phyloP scores from a whole-genome alignment of 2,113 vertebrate genomes.

The Scartelaos histophorus region DNA sequence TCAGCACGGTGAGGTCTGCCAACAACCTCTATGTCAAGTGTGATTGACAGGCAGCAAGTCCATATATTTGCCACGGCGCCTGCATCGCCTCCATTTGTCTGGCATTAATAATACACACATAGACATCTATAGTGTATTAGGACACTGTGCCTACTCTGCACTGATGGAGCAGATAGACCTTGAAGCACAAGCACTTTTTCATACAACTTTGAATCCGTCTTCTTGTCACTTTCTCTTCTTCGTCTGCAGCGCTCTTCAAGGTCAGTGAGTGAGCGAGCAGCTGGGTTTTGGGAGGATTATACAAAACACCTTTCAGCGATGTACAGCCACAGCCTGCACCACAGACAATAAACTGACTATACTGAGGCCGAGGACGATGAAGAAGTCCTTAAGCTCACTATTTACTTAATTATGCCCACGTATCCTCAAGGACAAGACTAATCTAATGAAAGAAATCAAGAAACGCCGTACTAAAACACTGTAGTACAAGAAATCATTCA shows the following conservation, averaged over 20 bases:
- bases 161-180: not conserved
- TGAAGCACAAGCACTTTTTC: not conserved
- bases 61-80: not conserved
- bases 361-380: not conserved
- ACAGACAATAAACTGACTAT: not conserved
- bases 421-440: too few species aligned
- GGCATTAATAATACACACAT: not conserved
- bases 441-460: too few species aligned
- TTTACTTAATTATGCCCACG: too few species aligned
- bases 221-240: not conserved
- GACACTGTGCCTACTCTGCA: not conserved
- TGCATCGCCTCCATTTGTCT: not conserved
- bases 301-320: constrained; percentile 16
- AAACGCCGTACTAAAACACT: too few species aligned
- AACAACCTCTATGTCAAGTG: not conserved
- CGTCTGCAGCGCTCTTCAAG: constrained; percentile 1
- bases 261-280: constrained; percentile 16
- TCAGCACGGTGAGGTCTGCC: not conserved
- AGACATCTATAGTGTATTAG: not conserved
- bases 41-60: not conserved
- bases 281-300: not conserved
- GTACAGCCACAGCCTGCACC: not conserved
- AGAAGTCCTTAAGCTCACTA: not conserved
- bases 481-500: too few species aligned
- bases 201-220: not conserved